phyloP scores from a whole-genome alignment of 2,113 vertebrate species.

The Seriola rivoliana region DNA sequence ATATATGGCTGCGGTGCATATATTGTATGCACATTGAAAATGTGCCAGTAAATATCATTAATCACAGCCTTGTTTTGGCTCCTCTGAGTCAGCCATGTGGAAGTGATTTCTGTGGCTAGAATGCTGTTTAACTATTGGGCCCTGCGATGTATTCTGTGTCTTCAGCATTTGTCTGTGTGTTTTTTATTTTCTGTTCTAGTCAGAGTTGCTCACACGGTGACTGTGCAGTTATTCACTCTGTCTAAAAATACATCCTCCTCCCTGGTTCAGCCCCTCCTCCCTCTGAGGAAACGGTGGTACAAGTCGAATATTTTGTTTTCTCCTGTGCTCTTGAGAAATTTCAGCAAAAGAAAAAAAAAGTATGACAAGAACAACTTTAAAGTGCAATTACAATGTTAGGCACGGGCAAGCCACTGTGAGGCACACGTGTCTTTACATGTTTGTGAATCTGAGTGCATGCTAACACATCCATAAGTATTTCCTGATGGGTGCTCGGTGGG shows the following conservation, averaged over 20 bases:
- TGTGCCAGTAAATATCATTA: slow-evolving; percentile 74
- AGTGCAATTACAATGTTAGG: background rate
- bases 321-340: background rate
- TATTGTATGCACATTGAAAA: slow-evolving; percentile 49
- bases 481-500: slow-evolving; percentile 28
- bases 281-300: slow-evolving; percentile 48
- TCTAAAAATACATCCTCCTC: slow-evolving; percentile 70
- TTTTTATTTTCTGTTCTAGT: slow-evolving; percentile 61
- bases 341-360: too few relatives aligned
- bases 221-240: slow-evolving; percentile 74
- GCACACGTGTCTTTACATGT: slow-evolving; percentile 3
- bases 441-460: slow-evolving; percentile 26
- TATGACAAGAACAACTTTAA: background rate
- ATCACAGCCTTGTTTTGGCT: slow-evolving; percentile 69
- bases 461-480: slow-evolving; percentile 35
- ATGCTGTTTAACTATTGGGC: slow-evolving; percentile 40
- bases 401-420: slow-evolving; percentile 4
- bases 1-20: slow-evolving; percentile 39
- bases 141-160: slow-evolving; percentile 37
- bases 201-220: slow-evolving; percentile 68
- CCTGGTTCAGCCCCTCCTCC: slow-evolving; percentile 17
- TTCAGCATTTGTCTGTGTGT: slow-evolving; percentile 34
- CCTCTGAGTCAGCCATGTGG: slow-evolving; percentile 76
- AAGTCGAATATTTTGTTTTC: slow-evolving; percentile 4
- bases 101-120: slow-evolving; percentile 74